Conservation (phyloP, 2,797 vertebrate species). For the Catharus ustulatus region DNA sequence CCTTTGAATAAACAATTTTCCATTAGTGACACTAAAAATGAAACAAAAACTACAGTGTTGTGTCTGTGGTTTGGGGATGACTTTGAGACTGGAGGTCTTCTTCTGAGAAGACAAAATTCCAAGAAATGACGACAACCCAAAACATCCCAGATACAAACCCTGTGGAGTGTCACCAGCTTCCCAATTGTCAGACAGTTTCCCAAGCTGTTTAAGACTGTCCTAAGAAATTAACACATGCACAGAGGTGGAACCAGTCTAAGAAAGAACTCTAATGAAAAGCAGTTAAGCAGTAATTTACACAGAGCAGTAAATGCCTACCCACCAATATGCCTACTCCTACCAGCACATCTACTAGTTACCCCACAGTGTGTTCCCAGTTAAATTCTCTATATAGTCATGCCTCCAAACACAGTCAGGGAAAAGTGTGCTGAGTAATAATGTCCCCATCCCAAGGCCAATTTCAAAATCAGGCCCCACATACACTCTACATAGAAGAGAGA, state of each 20-base stretch:
- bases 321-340: not conserved
- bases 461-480: not conserved
- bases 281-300: not conserved
- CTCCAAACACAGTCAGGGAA: not conserved
- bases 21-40: not conserved
- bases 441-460: not conserved
- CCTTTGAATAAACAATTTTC: not conserved
- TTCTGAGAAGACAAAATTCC: not conserved
- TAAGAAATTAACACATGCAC: not conserved
- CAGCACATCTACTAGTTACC: not conserved
- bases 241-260: not conserved
- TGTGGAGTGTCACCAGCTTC: not conserved
- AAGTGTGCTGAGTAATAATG: not conserved
- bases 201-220: not conserved
- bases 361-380: not conserved
- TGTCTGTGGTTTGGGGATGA: not conserved
- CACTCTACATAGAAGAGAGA: not conserved
- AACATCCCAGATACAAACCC: not conserved
- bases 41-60: not conserved
- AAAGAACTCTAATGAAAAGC: not conserved
- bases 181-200: not conserved
- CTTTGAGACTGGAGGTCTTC: not conserved
- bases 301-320: not conserved
- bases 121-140: not conserved
- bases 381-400: not conserved